phyloP scores from a whole-genome alignment of 1,140 invertebrate species.

The Drosophila repletoides region DNA sequence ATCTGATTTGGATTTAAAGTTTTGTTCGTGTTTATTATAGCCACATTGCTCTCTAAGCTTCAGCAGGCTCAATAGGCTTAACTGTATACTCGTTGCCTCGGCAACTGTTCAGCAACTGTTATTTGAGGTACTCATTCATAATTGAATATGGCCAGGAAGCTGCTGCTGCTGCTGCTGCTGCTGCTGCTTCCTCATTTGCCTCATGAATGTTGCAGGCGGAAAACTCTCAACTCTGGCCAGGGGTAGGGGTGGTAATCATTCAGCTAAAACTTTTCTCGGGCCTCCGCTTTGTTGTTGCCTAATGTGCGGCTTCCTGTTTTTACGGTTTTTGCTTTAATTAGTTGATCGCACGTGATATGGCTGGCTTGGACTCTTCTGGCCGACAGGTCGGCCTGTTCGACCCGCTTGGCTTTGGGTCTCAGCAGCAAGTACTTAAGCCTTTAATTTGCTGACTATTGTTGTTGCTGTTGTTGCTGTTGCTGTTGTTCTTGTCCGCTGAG shows the following conservation, averaged over 20 bases:
- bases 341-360: conserved; percentile 77
- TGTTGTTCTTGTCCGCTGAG: conserved; percentile 2
- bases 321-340: conserved; percentile 75
- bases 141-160: conserved; percentile 62
- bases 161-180: conserved; percentile 27
- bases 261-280: conserved; percentile 50
- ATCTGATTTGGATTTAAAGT: conserved; percentile 17
- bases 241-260: too few relatives aligned
- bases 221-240: conserved; percentile 14
- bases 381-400: conserved; percentile 22
- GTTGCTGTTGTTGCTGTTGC: conserved; percentile 18
- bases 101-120: conserved; percentile 47
- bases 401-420: conserved; percentile 10
- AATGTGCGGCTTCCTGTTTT: conserved; percentile 78
- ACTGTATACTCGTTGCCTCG: conserved; percentile 4
- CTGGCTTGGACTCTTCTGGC: not conserved
- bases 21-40: not conserved
- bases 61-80: conserved; percentile 12
- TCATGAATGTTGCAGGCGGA: conserved; percentile 65
- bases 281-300: conserved; percentile 53
- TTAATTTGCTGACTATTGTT: conserved; percentile 34
- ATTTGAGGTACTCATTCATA: conserved; percentile 69
- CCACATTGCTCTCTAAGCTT: not conserved
- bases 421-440: conserved; percentile 35
- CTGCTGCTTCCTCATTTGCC: conserved; percentile 13